Evolutionary conservation across 1,140 invertebrate species (phyloP).

Genomic region (Hylaeus anthracinus): DNA sequence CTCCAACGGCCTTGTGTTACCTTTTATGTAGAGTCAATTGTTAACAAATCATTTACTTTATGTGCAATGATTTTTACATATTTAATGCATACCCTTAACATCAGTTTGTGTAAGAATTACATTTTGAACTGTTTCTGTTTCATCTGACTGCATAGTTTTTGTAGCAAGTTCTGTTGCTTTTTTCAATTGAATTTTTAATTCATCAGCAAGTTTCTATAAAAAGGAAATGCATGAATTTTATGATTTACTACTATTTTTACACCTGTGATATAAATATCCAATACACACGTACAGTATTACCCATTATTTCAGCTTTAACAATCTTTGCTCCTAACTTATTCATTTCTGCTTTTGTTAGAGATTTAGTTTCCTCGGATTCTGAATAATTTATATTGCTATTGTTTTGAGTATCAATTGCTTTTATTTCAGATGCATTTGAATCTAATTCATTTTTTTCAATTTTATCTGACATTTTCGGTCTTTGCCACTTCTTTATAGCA

Average conservation of each 20-base stretch:
- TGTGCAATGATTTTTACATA: neutral
- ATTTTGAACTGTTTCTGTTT: slow-evolving; percentile 15
- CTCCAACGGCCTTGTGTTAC: slow-evolving; percentile 79
- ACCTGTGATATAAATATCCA: slow-evolving; percentile 10
- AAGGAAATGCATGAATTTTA: slow-evolving; percentile 38
- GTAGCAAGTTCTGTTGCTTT: slow-evolving; percentile 83
- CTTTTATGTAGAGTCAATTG: slow-evolving; percentile 24
- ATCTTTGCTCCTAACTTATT: slow-evolving; percentile 94
- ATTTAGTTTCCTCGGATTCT: slow-evolving; percentile 43
- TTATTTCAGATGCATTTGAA: neutral
- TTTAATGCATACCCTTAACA: slow-evolving; percentile 81
- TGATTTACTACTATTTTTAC: neutral
- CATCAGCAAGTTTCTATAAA: slow-evolving; percentile 82
- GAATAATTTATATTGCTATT: slow-evolving; percentile 51
- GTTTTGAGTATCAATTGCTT: neutral
- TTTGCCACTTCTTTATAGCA: slow-evolving; percentile 68
- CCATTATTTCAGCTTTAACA: slow-evolving; percentile 95
- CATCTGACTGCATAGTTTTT: slow-evolving; percentile 58
- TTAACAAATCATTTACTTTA: neutral
- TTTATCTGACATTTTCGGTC: slow-evolving; percentile 35
- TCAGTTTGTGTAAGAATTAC: slow-evolving; percentile 88
- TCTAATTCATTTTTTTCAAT: neutral
- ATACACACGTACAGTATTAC: slow-evolving; percentile 83
- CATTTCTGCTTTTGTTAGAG: slow-evolving; percentile 89
- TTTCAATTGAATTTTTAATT: slow-evolving; percentile 89